Conservation (phyloP, 2,113 vertebrate genomes). For the Mormyrus iriodes region DNA sequence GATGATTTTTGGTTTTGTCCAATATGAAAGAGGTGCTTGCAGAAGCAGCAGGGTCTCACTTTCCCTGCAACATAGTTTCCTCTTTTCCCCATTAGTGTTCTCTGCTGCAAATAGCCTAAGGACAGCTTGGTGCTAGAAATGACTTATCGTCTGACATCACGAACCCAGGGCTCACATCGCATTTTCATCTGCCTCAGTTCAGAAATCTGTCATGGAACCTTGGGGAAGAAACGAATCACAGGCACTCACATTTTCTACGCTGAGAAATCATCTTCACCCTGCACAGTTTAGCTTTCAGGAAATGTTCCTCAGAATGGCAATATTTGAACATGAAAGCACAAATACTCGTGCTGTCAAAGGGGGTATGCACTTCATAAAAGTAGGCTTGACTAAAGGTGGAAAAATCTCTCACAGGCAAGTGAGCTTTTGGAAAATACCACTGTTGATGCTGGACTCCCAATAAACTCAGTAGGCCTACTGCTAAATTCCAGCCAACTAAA, state of each 20-base stretch:
- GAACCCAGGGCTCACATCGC: background rate
- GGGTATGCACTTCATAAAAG: background rate
- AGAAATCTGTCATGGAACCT: background rate
- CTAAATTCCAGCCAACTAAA: background rate
- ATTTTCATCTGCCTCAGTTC: background rate
- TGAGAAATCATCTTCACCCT: background rate
- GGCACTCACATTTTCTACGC: background rate
- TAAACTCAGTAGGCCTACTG: background rate
- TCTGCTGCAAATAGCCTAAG: background rate
- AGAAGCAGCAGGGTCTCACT: background rate
- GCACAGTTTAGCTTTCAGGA: background rate
- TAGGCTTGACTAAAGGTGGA: background rate
- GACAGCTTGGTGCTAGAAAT: background rate
- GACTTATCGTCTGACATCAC: background rate
- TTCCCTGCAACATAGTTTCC: background rate
- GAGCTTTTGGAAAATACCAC: background rate
- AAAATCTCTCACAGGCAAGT: background rate
- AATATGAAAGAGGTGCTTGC: background rate
- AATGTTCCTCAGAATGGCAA: background rate
- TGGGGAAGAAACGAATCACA: background rate
- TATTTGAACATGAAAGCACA: background rate
- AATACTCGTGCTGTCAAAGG: background rate
- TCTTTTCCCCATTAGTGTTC: background rate
- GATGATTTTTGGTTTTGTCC: background rate
- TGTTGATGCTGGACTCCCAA: background rate